phyloP scores from a whole-genome alignment of 2,797 vertebrate genomes.

The Argyrosomus regius region DNA sequence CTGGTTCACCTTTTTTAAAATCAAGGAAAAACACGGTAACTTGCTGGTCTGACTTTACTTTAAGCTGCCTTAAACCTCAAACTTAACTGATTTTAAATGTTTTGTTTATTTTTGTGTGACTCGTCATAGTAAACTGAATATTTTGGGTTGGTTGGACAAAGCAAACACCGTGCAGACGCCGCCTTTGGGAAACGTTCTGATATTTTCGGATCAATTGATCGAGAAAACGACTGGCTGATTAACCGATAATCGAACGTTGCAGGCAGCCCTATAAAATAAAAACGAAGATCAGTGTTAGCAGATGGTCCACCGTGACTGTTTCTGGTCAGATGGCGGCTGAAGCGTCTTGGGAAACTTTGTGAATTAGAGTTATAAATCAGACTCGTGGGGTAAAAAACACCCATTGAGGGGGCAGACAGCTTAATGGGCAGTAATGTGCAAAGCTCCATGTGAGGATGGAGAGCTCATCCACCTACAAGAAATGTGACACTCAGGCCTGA shows the following conservation, averaged over 20 bases:
- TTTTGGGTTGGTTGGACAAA: not conserved
- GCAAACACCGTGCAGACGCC: not conserved
- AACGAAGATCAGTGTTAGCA: slow-evolving; percentile 48
- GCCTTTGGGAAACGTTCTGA: not conserved
- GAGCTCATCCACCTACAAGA: slow-evolving; percentile 76
- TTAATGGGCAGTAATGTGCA: slow-evolving; percentile 81
- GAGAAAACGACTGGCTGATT: not conserved
- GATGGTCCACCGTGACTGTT: slow-evolving; percentile 63
- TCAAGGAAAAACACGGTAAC: not conserved
- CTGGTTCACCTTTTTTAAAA: no score
- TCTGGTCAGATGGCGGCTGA: slow-evolving; percentile 50
- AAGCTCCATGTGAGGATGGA: slow-evolving; percentile 73
- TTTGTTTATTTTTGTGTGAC: no score
- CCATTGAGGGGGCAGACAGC: slow-evolving; percentile 79
- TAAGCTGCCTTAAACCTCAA: not conserved
- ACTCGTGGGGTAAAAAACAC: slow-evolving; percentile 63
- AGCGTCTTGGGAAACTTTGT: slow-evolving; percentile 37
- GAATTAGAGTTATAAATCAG: slow-evolving; percentile 82
- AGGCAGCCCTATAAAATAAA: not conserved
- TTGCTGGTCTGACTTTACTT: not conserved
- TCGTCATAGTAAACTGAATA: not conserved
- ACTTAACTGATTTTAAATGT: no score
- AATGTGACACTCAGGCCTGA: slow-evolving; percentile 70
- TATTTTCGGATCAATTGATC: not conserved
- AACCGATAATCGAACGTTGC: not conserved